phyloP scores from a whole-genome alignment of 2,797 vertebrate genomes.

The Tenualosa thibaudeaui region DNA sequence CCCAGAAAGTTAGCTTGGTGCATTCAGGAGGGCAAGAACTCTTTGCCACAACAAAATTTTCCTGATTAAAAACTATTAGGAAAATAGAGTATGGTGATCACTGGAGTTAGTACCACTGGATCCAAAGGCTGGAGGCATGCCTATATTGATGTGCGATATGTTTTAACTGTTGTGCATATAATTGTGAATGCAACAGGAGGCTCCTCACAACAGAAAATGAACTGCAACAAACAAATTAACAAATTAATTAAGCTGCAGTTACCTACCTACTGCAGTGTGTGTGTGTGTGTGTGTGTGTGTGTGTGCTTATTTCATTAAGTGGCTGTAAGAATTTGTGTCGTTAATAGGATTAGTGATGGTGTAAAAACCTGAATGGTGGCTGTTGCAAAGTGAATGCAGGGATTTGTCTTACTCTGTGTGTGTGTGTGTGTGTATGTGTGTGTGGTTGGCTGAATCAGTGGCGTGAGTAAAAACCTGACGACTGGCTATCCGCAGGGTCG shows the following conservation, averaged over 20 bases:
- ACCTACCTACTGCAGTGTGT: background rate
- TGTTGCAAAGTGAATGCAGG: background rate
- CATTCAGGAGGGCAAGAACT: no score
- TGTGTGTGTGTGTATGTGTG: no score
- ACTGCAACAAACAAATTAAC: background rate
- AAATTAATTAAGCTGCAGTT: background rate
- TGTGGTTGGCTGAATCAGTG: background rate
- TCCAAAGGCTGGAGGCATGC: no score
- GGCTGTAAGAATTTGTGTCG: background rate
- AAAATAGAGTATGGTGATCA: background rate
- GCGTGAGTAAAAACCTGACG: background rate
- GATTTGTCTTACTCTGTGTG: background rate
- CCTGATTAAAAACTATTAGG: background rate
- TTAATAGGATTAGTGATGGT: background rate
- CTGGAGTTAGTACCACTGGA: background rate
- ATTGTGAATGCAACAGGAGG: no score
- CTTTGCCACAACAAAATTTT: no score
- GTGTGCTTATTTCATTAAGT: background rate
- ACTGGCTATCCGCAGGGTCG: background rate
- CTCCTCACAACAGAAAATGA: background rate
- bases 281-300: constrained; percentile 5
- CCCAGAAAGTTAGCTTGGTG: no score
- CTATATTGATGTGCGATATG: no score
- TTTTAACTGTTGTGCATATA: no score
- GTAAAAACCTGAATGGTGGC: background rate